A percentile compares a stretch with the other conserved stretches of the same genome.
Conservation (phyloP, 1,140 invertebrate genomes). For the Lepidurus arcticus region DNA sequence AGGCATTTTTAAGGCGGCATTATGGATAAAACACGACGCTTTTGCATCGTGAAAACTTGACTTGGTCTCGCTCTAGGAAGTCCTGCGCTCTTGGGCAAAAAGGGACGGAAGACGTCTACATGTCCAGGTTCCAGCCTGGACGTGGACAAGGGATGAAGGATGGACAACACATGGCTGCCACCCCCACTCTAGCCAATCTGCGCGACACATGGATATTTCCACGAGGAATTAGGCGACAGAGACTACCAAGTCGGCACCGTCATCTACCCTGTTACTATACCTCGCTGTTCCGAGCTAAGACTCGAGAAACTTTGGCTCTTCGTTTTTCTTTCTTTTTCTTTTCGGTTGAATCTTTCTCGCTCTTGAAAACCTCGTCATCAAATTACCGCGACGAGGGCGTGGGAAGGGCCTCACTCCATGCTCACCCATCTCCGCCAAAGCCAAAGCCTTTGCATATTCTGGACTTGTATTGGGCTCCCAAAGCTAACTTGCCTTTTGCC, state of each 20-base stretch:
- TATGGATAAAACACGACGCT: background rate
- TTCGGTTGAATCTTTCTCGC: background rate
- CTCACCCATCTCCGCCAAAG: background rate
- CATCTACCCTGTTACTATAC: background rate
- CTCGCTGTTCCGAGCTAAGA: background rate
- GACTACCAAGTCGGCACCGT: background rate
- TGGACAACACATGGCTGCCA: background rate
- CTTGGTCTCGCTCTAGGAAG: background rate
- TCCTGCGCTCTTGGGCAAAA: background rate
- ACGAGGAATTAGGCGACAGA: background rate
- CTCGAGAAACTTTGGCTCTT: background rate
- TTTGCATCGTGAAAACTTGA: background rate
- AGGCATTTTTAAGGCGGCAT: background rate
- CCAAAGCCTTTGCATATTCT: background rate
- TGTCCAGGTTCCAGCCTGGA: background rate
- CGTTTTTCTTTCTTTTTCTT: background rate
- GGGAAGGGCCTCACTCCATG: conserved; percentile 9
- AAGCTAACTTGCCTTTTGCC: background rate
- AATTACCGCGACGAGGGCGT: conserved; percentile 13
- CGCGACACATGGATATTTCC: background rate
- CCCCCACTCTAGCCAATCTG: background rate
- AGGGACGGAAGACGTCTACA: background rate
- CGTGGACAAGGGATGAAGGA: conserved; percentile 8
- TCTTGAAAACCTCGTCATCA: conserved; percentile 4
- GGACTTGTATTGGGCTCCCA: background rate